These are phyloP conservation scores for Catagonus wagneri DNA, from an alignment of 2,113 vertebrate species.

Conservation along the genomic window DNA sequence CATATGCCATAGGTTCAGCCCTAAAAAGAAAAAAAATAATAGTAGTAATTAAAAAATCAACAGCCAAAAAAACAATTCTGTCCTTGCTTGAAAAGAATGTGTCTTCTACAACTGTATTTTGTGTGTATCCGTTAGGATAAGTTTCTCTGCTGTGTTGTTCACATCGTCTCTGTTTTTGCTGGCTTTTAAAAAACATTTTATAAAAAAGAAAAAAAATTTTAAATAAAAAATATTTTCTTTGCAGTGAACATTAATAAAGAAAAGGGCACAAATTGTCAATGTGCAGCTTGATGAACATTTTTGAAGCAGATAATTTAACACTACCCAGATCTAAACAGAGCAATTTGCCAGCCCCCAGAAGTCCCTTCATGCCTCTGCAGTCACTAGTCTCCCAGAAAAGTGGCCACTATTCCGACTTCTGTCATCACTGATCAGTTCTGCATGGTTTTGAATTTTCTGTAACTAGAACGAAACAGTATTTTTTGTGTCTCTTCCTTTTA, in stretches of 20 bases:
- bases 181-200: not conserved
- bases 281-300: not conserved
- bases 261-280: not conserved
- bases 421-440: not conserved
- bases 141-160: not conserved
- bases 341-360: not conserved
- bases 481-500: slow-evolving; percentile 6
- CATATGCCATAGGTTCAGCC: no score
- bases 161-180: not conserved
- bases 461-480: not conserved
- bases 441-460: not conserved
- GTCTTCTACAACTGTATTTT: not conserved
- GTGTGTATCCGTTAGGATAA: not conserved
- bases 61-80: not conserved
- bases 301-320: not conserved
- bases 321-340: not conserved
- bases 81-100: not conserved
- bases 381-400: not conserved
- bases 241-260: not conserved
- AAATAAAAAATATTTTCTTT: not conserved
- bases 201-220: no score
- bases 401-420: not conserved
- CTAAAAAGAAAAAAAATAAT: no score
- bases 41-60: no score
- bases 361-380: not conserved